Base-by-base conservation (phyloP, 1,140 invertebrate genomes). In the Helicoverpa zea region DNA sequence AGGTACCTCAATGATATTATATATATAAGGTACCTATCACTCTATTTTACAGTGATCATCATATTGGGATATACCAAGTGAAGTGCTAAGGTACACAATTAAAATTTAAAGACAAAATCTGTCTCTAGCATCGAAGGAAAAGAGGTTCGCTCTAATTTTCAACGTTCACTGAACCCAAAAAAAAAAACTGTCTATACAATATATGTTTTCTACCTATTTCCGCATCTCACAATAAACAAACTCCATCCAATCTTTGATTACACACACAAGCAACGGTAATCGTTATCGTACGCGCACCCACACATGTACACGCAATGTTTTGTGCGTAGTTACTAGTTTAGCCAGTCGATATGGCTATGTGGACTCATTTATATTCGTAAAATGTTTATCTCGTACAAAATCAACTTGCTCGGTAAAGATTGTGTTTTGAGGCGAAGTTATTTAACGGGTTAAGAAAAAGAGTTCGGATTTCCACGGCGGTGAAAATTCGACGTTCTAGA, bases 171-270 rank as follows among this genome's bases (percentile, higher is more conserved):
- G 35, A 35, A 35, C 1, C 9, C 5, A 43, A 43, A 9, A 2
- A 35, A 35, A 2, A 35, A 2, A 58, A 58, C 18, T 63, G 0
- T n/a, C n/a, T n/a, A n/a, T n/a, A n/a, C n/a, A n/a, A n/a, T n/a
- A n/a, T n/a, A n/a, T n/a, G n/a, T n/a, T 58, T 35, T 74, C 35
- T 52, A 77, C 75, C 75, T 77, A 77, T 30, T 66, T 14, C 10
- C 13, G 23, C 23, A 12, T 66, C 61, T 49, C 2, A 43, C 35
- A 30, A 49, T 16, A 49, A 35, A 29, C 23, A 23, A 58, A 43
- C n/a, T 30, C 16, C n/a, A 52, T 49, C n/a, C 78, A 80, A 64
- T 86, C 86, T 84, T 51, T 86, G 84, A 49, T 18, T 30, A 78
- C 80, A n/a, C 84, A 84, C 81, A 87, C 84, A 73, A 35, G 51